phyloP scores from a whole-genome alignment of 1,140 invertebrate genomes.

The Antheraea pernyi region DNA sequence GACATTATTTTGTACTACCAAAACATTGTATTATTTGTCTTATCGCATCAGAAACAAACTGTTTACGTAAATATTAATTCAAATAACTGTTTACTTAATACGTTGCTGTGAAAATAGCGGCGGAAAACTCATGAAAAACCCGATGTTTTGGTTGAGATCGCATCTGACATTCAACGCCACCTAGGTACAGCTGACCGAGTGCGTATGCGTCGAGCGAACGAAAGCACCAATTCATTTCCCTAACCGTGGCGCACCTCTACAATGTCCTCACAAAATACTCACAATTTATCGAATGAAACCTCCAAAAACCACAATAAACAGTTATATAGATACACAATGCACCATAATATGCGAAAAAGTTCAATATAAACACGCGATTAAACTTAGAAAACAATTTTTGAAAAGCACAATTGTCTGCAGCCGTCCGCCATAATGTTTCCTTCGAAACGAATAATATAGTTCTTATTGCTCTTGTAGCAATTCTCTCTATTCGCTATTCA shows the following conservation, averaged over 20 bases:
- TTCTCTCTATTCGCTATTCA: slow-evolving; percentile 80
- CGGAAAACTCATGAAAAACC: slow-evolving; percentile 77
- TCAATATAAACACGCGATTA: slow-evolving; percentile 78
- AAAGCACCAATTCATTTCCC: slow-evolving; percentile 80
- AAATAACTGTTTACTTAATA: slow-evolving; percentile 52
- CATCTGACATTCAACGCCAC: slow-evolving; percentile 75
- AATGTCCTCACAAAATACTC: slow-evolving; percentile 77
- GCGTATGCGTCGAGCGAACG: slow-evolving; percentile 79
- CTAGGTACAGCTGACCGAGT: slow-evolving; percentile 70
- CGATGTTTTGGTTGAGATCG: slow-evolving; percentile 69
- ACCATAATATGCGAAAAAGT: slow-evolving; percentile 79
- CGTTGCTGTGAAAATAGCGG: slow-evolving; percentile 60
- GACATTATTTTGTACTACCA: slow-evolving; percentile 37
- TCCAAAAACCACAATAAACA: slow-evolving; percentile 75
- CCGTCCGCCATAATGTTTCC: slow-evolving; percentile 80
- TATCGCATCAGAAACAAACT: slow-evolving; percentile 27
- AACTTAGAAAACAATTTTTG: slow-evolving; percentile 80
- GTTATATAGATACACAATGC: slow-evolving; percentile 69
- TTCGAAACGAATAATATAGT: slow-evolving; percentile 80
- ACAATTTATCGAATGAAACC: slow-evolving; percentile 69
- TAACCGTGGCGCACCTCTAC: slow-evolving; percentile 78
- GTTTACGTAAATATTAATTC: slow-evolving; percentile 35
- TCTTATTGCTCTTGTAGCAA: slow-evolving; percentile 77
- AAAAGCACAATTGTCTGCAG: slow-evolving; percentile 79
- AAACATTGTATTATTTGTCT: slow-evolving; percentile 21